Evolutionary conservation across 2,113 vertebrate genomes (phyloP).

Genomic region (Chamaea fasciata): DNA sequence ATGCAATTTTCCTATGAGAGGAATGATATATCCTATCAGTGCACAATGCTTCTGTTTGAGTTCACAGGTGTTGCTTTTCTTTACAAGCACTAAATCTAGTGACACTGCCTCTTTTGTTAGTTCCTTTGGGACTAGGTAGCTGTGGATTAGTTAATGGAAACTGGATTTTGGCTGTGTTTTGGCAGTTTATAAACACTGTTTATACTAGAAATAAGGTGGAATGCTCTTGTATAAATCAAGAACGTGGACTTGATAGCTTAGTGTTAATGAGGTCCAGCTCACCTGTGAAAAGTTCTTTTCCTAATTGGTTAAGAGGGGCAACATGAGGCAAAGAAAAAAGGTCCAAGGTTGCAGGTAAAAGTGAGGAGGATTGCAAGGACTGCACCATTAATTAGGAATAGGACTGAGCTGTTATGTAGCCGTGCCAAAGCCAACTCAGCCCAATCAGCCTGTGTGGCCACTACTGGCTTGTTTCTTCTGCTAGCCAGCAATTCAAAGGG

Average conservation of each 20-base stretch:
- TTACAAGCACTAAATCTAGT: neutral
- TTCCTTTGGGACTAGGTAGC: neutral
- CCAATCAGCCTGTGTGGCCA: neutral
- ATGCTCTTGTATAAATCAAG: neutral
- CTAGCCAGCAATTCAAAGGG: neutral
- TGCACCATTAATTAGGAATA: neutral
- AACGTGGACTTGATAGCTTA: neutral
- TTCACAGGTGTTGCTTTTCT: neutral
- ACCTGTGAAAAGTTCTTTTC: neutral
- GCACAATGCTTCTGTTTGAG: neutral
- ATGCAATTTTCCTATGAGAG: neutral
- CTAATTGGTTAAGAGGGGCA: neutral
- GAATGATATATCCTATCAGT: neutral
- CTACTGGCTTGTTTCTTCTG: neutral
- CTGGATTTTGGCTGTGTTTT: neutral
- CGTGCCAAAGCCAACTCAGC: neutral
- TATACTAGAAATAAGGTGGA: neutral
- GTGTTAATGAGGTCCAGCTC: neutral
- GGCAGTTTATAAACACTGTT: neutral
- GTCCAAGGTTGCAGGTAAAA: neutral
- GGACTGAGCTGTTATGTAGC: neutral
- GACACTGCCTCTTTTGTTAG: neutral
- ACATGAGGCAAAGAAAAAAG: neutral
- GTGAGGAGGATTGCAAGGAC: neutral
- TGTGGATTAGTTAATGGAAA: neutral